phyloP scores from a whole-genome alignment of 2,797 vertebrate genomes.

The Mus spretus region DNA sequence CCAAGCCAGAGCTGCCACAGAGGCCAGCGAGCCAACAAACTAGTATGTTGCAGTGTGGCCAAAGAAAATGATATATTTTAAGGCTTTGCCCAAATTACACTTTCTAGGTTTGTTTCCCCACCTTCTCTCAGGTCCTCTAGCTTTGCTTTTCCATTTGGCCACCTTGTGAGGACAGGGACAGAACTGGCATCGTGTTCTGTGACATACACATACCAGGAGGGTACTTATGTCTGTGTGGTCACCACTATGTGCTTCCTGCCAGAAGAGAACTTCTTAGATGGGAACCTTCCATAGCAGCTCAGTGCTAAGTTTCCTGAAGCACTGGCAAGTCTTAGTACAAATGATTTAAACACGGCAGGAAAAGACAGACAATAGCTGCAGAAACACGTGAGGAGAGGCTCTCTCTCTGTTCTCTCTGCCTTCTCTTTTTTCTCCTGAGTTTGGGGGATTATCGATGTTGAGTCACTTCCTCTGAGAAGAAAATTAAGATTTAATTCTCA shows the following conservation, averaged over 20 bases:
- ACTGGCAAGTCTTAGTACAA: neutral
- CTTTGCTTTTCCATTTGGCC: slow-evolving; percentile 48
- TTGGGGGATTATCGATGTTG: neutral
- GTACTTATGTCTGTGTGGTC: neutral
- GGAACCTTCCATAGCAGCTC: neutral
- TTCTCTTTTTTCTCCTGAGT: neutral
- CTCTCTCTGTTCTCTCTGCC: no score
- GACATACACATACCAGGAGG: neutral
- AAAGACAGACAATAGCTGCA: neutral
- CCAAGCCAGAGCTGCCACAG: neutral
- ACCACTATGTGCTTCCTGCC: neutral
- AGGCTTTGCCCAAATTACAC: neutral
- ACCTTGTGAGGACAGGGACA: neutral
- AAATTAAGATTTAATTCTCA: neutral
- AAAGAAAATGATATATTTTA: slow-evolving; percentile 46
- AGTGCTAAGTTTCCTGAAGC: slow-evolving; percentile 16
- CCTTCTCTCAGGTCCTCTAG: neutral
- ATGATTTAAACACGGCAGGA: neutral
- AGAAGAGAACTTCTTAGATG: neutral
- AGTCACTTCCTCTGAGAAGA: neutral
- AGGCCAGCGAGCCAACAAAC: neutral
- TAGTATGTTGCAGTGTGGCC: neutral
- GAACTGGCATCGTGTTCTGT: neutral
- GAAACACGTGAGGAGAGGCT: neutral
- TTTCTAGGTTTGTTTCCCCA: slow-evolving; percentile 40